These are phyloP conservation scores for Laupala kohalensis DNA, from an alignment of 1,140 invertebrate genomes.

Conservation along the genomic window DNA sequence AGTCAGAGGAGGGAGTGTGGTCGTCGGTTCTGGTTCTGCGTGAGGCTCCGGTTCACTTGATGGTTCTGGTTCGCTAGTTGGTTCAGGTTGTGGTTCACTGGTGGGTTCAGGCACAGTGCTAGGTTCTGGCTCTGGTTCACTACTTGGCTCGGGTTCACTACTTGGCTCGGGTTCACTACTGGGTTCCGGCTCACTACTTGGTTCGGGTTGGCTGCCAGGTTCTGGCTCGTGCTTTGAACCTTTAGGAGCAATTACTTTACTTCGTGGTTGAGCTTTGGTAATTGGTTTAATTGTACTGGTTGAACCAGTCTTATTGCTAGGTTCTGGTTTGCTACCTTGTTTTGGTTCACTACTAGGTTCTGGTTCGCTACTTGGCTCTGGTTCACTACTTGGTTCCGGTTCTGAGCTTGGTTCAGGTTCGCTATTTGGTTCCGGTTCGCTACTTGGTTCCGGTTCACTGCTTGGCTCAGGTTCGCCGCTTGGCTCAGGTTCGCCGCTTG, in stretches of 20 bases:
- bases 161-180: slow-evolving; percentile 16
- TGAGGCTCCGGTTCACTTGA: slow-evolving; percentile 15
- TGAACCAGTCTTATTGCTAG: slow-evolving; percentile 21
- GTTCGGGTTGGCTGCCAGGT: slow-evolving; percentile 19
- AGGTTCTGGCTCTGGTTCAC: slow-evolving; percentile 21
- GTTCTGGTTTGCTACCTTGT: slow-evolving; percentile 24
- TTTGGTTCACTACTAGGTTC: slow-evolving; percentile 29
- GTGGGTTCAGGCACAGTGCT: slow-evolving; percentile 14
- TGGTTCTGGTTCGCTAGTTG: slow-evolving; percentile 16
- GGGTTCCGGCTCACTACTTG: slow-evolving; percentile 16
- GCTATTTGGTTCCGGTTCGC: slow-evolving; percentile 27
- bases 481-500: slow-evolving; percentile 15
- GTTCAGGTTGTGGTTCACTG: slow-evolving; percentile 15
- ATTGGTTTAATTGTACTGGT: slow-evolving; percentile 23
- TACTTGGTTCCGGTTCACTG: slow-evolving; percentile 31
- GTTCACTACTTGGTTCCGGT: slow-evolving; percentile 27
- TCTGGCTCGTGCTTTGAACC: too few species aligned
- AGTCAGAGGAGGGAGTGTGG: neutral
- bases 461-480: slow-evolving; percentile 12
- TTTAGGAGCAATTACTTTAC: too few species aligned
- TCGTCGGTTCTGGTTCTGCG: neutral
- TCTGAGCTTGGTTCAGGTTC: slow-evolving; percentile 26
- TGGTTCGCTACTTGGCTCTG: slow-evolving; percentile 29
- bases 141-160: slow-evolving; percentile 22
- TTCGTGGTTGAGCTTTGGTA: too few species aligned